phyloP scores from a whole-genome alignment of 2,797 vertebrate species.

The Channallabes apus region DNA sequence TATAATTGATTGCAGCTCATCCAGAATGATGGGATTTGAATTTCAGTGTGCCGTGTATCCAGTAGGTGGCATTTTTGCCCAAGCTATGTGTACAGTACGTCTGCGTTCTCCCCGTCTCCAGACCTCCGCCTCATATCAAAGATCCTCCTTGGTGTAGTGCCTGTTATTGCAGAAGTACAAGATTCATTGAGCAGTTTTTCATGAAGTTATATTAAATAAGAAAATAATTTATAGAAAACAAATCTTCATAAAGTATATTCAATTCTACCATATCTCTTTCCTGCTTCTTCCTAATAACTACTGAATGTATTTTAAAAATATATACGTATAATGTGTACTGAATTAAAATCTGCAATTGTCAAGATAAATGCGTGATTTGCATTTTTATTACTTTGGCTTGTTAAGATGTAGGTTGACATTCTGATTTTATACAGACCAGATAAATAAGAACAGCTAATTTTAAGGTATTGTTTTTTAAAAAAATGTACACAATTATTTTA shows the following conservation, averaged over 20 bases:
- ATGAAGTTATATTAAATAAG: not conserved
- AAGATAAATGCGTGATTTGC: not conserved
- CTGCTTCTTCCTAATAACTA: not conserved
- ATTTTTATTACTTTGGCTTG: not conserved
- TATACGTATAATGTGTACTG: not conserved
- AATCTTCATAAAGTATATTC: not conserved
- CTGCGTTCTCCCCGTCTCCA: not conserved
- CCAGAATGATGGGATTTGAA: not conserved
- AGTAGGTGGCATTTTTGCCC: slow-evolving; percentile 78
- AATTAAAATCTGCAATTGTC: not conserved
- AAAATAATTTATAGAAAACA: not conserved
- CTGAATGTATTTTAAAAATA: not conserved
- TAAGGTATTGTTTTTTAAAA: not conserved
- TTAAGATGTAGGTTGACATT: not conserved
- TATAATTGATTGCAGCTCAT: no score
- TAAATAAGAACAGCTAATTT: not conserved
- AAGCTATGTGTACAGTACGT: slow-evolving; percentile 55
- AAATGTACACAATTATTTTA: not conserved
- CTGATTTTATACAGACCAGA: not conserved
- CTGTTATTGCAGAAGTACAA: not conserved
- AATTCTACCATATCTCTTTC: not conserved
- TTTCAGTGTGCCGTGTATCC: slow-evolving; percentile 56
- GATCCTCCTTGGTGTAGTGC: not conserved
- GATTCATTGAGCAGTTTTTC: not conserved
- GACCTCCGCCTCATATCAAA: not conserved